A percentile compares a stretch with the other conserved stretches of the same genome.
These are phyloP conservation scores for Ecliptopera silaceata DNA, from an alignment of 2,888 invertebrate genomes.

Conservation along the genomic window DNA sequence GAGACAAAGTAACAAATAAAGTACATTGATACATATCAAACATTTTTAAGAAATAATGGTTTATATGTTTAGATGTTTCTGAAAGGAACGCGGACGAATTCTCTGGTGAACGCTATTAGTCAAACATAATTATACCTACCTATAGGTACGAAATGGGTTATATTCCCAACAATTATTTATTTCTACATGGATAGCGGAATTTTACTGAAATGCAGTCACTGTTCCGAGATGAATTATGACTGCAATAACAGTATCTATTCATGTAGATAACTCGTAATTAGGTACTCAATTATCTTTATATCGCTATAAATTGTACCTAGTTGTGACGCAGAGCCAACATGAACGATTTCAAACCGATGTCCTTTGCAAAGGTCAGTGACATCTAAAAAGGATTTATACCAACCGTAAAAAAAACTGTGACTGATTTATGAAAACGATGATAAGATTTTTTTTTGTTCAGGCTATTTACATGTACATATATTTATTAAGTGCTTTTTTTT, in stretches of 20 bases:
- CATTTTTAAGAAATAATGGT: too few species aligned
- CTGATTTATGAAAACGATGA: too few species aligned
- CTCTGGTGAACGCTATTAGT: too few species aligned
- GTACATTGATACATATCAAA: neutral
- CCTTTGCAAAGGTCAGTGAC: neutral
- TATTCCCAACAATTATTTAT: neutral
- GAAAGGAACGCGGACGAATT: too few species aligned
- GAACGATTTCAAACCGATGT: neutral
- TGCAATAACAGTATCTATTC: neutral
- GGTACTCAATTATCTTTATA: constrained; percentile 4
- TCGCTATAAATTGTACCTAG: constrained; percentile 5
- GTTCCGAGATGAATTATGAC: neutral
- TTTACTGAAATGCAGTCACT: neutral
- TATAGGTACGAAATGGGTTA: neutral
- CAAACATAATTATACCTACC: too few species aligned
- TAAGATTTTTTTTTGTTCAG: too few species aligned
- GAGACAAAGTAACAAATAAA: neutral
- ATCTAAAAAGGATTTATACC: neutral
- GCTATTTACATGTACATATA: too few species aligned
- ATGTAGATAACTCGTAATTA: neutral
- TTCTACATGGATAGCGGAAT: neutral
- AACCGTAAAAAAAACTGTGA: too few species aligned
- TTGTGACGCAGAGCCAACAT: neutral
- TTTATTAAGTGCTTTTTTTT: too few species aligned
- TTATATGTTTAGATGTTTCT: too few species aligned